Percentiles rank a stretch among this genome's conserved stretches.
Conservation (phyloP, 2,888 invertebrate genomes). For the Acleris sparsana region DNA sequence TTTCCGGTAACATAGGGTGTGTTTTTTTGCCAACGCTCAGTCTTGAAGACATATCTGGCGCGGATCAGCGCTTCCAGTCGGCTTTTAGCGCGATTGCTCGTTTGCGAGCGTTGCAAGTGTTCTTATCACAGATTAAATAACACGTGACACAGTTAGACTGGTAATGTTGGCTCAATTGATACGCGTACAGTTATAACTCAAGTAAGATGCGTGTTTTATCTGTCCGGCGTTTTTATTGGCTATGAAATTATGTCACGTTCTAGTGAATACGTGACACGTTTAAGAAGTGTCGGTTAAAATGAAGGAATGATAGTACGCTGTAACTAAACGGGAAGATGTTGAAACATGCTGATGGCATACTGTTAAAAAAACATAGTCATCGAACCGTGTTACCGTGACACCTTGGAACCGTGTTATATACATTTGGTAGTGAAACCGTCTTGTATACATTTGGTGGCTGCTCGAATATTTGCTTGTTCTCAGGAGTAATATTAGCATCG, state of each 20-base stretch:
- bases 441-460: no score
- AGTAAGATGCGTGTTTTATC: constrained; percentile 12
- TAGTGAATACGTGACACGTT: constrained; percentile 10
- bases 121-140: constrained; percentile 30
- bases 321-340: no score
- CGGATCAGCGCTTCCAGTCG: constrained; percentile 29
- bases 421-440: no score
- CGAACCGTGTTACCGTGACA: no score
- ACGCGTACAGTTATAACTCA: constrained; percentile 20
- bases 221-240: constrained; percentile 12
- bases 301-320: no score
- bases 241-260: constrained; percentile 3
- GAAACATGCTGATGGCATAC: no score
- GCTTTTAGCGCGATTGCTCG: constrained; percentile 38
- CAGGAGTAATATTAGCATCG: no score
- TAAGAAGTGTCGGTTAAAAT: neutral
- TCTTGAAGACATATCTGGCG: constrained; percentile 27
- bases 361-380: no score
- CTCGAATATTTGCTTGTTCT: no score
- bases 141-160: constrained; percentile 25
- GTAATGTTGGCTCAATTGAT: constrained; percentile 32
- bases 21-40: constrained; percentile 14
- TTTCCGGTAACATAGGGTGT: neutral
- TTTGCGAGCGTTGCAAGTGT: constrained; percentile 7
- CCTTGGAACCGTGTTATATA: no score